phyloP scores from a whole-genome alignment of 2,888 invertebrate genomes.

The Papilio demoleus region DNA sequence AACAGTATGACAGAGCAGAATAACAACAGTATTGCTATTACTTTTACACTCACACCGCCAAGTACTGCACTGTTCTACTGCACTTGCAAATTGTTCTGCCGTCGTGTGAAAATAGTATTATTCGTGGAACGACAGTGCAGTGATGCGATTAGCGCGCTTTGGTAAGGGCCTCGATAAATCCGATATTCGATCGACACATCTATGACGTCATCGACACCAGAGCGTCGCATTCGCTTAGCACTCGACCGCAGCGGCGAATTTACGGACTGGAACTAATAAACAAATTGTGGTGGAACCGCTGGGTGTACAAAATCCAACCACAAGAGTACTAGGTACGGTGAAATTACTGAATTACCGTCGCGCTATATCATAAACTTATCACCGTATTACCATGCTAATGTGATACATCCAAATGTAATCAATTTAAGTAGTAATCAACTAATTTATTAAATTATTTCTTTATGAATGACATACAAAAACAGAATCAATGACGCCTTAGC shows the following conservation, averaged over 20 bases:
- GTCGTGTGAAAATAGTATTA: background rate
- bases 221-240: conserved; percentile 7
- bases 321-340: background rate
- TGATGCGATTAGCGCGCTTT: conserved; percentile 58
- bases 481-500: too few relatives aligned
- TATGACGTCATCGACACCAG: conserved; percentile 5
- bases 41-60: background rate
- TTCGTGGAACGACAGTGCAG: conserved; percentile 16
- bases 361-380: background rate
- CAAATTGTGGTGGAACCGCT: conserved; percentile 14
- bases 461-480: too few relatives aligned
- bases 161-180: conserved; percentile 29
- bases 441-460: too few relatives aligned
- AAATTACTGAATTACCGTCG: background rate
- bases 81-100: background rate
- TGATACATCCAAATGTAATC: too few relatives aligned
- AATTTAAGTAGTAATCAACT: too few relatives aligned
- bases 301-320: conserved; percentile 8
- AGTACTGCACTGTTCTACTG: background rate
- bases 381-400: too few relatives aligned
- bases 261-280: conserved; percentile 25
- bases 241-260: conserved; percentile 5
- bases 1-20: background rate
- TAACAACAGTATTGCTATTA: conserved; percentile 5
- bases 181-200: conserved; percentile 34